Evolutionary conservation across 2,113 vertebrate genomes (phyloP), one percentile per base, ranked within the genome.

Genomic region (Uropsilus gracilis): DNA sequence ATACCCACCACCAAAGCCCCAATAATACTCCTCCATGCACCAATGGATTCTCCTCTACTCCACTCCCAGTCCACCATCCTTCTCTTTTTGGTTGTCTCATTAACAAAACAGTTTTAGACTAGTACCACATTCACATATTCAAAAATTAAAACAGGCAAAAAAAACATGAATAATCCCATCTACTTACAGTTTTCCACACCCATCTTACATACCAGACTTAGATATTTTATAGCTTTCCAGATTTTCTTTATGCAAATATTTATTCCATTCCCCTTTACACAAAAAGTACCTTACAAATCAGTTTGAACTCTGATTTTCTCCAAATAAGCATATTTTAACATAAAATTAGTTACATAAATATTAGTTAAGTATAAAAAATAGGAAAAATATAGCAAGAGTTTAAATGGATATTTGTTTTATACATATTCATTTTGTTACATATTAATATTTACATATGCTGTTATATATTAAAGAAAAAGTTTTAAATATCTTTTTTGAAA

Each of bases 401-500:
- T 39, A 85, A 1, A 71, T 8, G 16, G 20, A 34, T 42, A n/a
- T 8, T 46, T 81, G 48, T 46, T 68, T 69, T 18, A 76, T 24
- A 22, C 24, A 50, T 90, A 92, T 22, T 84, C 30, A 61, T 63
- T 66, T n/a, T 91, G 73, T n/a, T 90, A 44, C 39, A 64, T 18
- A 66, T 50, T 81, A 68, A 66, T 53, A 14, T 78, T 95, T 84
- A 66, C 68, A 75, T 64, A 71, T 28, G 7, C 53, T 69, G 20
- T 77, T 82, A 64, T 9, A 73, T 86, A 90, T 92, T 39, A 94
- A 3, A 93, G 57, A 10, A 64, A 32, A 76, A 83, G 12, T 32
- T 88, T 57, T 55, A 69, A 89, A 46, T 39, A 37, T 24, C 50
- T 44, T 95, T 88, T 68, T 90, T 95, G 34, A 95, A 86, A 86